A percentile compares a stretch with the other conserved stretches of the same genome.
Evolutionary conservation across 2,113 vertebrate species (phyloP).

Genomic region (Eolophus roseicapilla): DNA sequence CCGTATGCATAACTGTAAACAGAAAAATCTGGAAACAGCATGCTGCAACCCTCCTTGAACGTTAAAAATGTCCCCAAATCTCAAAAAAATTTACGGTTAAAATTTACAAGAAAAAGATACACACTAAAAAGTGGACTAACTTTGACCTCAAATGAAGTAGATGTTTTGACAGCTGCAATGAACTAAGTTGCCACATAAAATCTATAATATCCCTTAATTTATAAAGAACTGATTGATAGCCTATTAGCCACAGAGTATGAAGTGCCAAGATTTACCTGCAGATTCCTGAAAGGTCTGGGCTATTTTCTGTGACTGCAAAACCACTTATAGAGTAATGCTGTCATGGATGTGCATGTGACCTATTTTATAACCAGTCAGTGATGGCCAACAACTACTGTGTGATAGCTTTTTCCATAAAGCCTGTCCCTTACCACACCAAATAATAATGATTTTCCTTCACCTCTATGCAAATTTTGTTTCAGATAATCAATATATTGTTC

Average conservation of each 20-base stretch:
- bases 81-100: background rate
- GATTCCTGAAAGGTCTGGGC: background rate
- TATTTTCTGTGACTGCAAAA: conserved; percentile 3
- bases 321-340: background rate
- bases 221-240: background rate
- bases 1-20: background rate
- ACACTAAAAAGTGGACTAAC: conserved; percentile 27
- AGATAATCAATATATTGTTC: background rate
- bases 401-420: background rate
- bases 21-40: background rate
- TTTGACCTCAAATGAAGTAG: background rate
- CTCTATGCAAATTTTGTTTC: background rate
- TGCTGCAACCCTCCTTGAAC: background rate
- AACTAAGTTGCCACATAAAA: background rate
- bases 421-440: background rate
- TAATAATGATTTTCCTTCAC: conserved; percentile 14
- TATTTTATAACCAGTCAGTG: background rate
- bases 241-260: background rate
- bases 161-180: conserved; percentile 4
- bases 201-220: conserved; percentile 5
- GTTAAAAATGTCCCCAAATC: background rate
- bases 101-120: conserved; percentile 31
- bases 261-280: background rate
- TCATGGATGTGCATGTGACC: background rate
- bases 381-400: background rate